Evolutionary conservation across 2,797 vertebrate species (phyloP).

Genomic region (Lateolabrax maculatus): DNA sequence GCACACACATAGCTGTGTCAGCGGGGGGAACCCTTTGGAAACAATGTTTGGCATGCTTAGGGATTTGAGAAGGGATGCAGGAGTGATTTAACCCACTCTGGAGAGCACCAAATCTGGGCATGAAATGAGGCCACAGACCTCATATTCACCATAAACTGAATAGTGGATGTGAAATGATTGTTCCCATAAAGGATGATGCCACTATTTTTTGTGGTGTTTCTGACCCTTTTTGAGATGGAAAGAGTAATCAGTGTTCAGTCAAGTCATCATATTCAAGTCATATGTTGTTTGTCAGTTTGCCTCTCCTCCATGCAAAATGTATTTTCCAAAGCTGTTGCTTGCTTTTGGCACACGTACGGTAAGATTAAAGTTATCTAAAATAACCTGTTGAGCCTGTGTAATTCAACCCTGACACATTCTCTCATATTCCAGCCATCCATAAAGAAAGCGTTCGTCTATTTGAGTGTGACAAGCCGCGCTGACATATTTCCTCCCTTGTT

Average conservation of each 20-base stretch:
- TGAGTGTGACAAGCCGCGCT: constrained; percentile 30
- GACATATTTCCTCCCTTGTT: constrained; percentile 54
- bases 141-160: background rate
- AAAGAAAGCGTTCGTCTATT: constrained; percentile 42
- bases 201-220: background rate
- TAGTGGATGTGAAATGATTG: background rate
- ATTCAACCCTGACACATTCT: constrained; percentile 37
- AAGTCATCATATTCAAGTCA: background rate
- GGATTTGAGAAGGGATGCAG: constrained; percentile 39
- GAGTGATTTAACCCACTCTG: constrained; percentile 16
- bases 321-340: constrained; percentile 34
- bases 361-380: constrained; percentile 45
- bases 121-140: constrained; percentile 14
- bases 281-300: constrained; percentile 3
- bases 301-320: background rate
- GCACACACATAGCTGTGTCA: constrained; percentile 57
- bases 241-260: background rate
- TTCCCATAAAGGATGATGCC: background rate
- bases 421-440: constrained; percentile 50
- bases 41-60: constrained; percentile 63
- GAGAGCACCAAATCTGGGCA: constrained; percentile 49
- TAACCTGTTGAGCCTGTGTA: constrained; percentile 42
- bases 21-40: constrained; percentile 78
- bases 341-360: constrained; percentile 20
- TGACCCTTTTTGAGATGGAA: background rate